Percentiles rank a stretch among this genome's conserved stretches.
phyloP scores from a whole-genome alignment of 1,140 invertebrate species.

The Drosophila guanche region DNA sequence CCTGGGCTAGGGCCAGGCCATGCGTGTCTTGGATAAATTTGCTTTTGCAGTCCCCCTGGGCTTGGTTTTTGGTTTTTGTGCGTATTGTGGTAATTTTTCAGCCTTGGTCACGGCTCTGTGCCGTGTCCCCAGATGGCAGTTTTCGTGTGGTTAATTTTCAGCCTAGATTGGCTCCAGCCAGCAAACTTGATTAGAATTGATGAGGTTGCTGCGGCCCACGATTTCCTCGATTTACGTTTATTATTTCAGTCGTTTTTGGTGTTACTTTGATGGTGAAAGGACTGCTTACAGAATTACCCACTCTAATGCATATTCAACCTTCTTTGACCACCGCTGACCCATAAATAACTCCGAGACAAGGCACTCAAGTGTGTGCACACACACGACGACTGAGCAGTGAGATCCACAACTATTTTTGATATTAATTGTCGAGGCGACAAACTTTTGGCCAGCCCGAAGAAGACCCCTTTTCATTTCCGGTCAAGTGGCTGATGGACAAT shows the following conservation, averaged over 20 bases:
- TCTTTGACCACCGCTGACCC: conserved; percentile 15
- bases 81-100: conserved; percentile 30
- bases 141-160: conserved; percentile 72
- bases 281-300: conserved; percentile 13
- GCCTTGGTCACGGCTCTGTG: conserved; percentile 7
- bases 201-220: conserved; percentile 49
- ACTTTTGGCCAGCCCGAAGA: conserved; percentile 22
- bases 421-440: conserved; percentile 71
- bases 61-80: conserved; percentile 19
- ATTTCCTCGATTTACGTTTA: conserved; percentile 37
- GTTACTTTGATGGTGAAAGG: background rate
- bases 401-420: conserved; percentile 74
- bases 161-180: conserved; percentile 59
- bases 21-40: conserved; percentile 72
- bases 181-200: conserved; percentile 77
- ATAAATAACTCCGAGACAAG: conserved; percentile 71
- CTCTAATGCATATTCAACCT: conserved; percentile 34
- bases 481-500: conserved; percentile 77
- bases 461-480: conserved; percentile 64
- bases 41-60: conserved; percentile 35
- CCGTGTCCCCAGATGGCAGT: conserved; percentile 45
- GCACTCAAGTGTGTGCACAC: conserved; percentile 69
- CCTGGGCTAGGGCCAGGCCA: conserved; percentile 17
- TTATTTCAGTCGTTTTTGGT: conserved; percentile 42
- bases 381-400: conserved; percentile 22